phyloP scores from a whole-genome alignment of 2,797 vertebrate species.

The Graptemys geographica region DNA sequence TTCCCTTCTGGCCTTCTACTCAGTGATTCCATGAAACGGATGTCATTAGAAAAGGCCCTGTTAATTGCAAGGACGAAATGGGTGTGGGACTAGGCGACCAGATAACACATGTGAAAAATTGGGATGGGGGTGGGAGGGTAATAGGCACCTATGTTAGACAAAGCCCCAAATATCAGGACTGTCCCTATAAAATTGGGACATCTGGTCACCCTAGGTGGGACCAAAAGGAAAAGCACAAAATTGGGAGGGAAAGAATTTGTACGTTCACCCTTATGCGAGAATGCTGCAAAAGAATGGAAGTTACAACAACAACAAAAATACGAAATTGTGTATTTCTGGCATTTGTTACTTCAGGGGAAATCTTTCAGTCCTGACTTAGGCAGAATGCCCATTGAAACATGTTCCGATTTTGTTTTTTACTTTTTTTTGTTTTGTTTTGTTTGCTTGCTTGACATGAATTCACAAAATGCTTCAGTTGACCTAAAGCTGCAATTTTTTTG shows the following conservation, averaged over 20 bases:
- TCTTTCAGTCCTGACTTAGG: background rate
- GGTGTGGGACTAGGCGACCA: background rate
- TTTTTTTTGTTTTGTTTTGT: background rate
- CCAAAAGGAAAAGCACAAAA: background rate
- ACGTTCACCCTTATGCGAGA: background rate
- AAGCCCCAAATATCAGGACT: too few relatives aligned
- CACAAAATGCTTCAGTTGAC: background rate
- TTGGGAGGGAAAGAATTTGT: fast-evolving
- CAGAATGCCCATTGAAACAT: background rate
- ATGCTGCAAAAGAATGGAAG: fast-evolving
- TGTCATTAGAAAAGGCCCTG: conserved; percentile 18
- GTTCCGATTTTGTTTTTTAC: background rate
- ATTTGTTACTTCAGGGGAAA: background rate
- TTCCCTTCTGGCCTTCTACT: background rate
- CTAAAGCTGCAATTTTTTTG: background rate
- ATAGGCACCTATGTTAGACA: too few relatives aligned
- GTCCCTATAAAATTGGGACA: too few relatives aligned
- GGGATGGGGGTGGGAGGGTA: too few relatives aligned
- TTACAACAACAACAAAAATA: background rate
- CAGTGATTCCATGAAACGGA: background rate
- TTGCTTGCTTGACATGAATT: background rate
- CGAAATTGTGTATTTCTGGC: background rate
- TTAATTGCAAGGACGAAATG: background rate
- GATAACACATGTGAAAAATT: too few relatives aligned
- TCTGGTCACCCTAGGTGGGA: background rate